A percentile compares a stretch with the other conserved stretches of the same genome.
Conservation (phyloP, 2,888 invertebrate species). For the Bellardia bayeri region DNA sequence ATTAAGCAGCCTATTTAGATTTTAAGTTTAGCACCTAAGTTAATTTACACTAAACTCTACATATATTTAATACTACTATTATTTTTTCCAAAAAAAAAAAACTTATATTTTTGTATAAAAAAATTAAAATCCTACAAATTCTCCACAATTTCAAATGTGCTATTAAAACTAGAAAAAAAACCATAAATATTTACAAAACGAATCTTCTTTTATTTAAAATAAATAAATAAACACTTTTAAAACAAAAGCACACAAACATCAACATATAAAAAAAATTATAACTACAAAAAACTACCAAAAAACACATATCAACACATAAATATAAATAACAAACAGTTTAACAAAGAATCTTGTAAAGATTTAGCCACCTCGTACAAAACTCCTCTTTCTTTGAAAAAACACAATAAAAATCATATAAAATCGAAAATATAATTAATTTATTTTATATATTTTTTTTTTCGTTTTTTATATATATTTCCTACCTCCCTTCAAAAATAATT, state of each 20-base stretch:
- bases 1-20: too few relatives aligned
- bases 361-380: neutral
- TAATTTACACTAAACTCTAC: slow-evolving; percentile 1
- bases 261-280: neutral
- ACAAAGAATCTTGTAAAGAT: neutral
- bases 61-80: neutral
- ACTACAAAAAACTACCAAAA: neutral
- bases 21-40: neutral
- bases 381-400: neutral
- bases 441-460: slow-evolving; percentile 52
- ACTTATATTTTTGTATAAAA: slow-evolving; percentile 16
- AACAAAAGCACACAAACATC: neutral
- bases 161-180: neutral
- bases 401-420: slow-evolving; percentile 9
- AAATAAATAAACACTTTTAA: neutral
- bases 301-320: too few relatives aligned
- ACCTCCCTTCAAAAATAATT: slow-evolving; percentile 4
- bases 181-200: neutral
- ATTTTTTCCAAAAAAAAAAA: neutral
- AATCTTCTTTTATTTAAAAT: neutral
- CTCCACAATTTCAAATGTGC: slow-evolving; percentile 75
- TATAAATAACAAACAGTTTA: neutral
- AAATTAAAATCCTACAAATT: slow-evolving; percentile 76
- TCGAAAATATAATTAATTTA: slow-evolving; percentile 25
- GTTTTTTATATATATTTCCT: slow-evolving; percentile 39